Evolutionary conservation across 2,888 invertebrate species (phyloP).

Genomic region (Microplitis deprimator): DNA sequence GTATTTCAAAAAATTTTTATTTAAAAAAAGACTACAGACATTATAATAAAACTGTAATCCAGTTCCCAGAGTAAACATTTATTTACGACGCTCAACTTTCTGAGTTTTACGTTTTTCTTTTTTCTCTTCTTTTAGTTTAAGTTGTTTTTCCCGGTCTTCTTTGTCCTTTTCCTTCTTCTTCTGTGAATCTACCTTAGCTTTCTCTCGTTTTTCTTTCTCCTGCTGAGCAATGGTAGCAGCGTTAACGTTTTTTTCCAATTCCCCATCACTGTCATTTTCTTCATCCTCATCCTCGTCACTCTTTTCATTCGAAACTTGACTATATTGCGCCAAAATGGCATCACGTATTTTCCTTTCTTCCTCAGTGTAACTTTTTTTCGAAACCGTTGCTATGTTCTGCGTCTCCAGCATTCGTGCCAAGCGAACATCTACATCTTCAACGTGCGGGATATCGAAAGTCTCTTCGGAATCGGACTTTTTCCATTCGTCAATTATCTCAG

Average conservation of each 20-base stretch:
- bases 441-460: background rate
- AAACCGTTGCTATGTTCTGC: background rate
- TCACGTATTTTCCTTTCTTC: background rate
- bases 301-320: background rate
- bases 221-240: background rate
- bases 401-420: background rate
- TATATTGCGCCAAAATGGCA: background rate
- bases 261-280: background rate
- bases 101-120: slow-evolving; percentile 12
- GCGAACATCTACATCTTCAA: background rate
- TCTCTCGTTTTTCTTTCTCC: background rate
- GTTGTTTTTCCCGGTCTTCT: slow-evolving; percentile 2
- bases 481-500: background rate
- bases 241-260: background rate
- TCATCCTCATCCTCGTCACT: background rate
- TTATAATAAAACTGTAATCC: background rate
- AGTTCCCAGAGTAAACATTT: slow-evolving; percentile 10
- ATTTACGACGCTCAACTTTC: slow-evolving; percentile 7
- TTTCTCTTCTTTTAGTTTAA: slow-evolving; percentile 7
- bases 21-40: background rate
- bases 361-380: background rate
- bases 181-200: background rate
- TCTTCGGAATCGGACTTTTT: background rate
- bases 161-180: background rate
- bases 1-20: background rate